Conservation (phyloP, 2,797 vertebrate species). For the Onychomys leucogaster region DNA sequence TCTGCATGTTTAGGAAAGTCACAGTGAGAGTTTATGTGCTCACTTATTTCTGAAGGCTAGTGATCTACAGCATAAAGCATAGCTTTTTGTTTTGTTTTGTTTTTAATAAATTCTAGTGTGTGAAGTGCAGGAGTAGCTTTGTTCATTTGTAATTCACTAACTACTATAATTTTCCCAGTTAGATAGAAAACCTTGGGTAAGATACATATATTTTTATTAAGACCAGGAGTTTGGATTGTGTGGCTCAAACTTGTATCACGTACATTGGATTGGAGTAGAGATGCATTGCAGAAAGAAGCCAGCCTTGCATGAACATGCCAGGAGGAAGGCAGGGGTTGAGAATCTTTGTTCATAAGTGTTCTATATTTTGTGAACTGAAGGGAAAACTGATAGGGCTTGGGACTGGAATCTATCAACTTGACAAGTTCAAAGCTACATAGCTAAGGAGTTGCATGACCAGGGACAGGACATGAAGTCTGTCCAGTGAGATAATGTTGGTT, state of each 20-base stretch:
- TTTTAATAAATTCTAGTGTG: conserved; percentile 26
- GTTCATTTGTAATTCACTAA: background rate
- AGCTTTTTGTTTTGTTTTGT: too few relatives aligned
- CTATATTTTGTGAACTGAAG: background rate
- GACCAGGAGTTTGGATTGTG: background rate
- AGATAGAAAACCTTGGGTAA: background rate
- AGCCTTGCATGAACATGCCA: background rate
- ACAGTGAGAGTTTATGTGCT: background rate
- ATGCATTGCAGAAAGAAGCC: background rate
- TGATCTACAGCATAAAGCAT: background rate
- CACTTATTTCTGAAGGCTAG: conserved; percentile 47
- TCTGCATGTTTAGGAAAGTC: background rate
- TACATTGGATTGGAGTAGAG: background rate
- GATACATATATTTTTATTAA: background rate
- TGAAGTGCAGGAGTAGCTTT: background rate
- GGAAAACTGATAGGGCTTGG: background rate
- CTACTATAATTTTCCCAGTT: background rate
- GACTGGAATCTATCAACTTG: background rate
- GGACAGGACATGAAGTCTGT: background rate
- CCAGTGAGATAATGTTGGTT: background rate
- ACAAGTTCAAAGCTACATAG: background rate
- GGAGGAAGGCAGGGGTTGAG: background rate
- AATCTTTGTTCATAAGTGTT: background rate
- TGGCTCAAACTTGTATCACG: background rate
- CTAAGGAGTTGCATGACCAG: background rate